phyloP scores from a whole-genome alignment of 1,140 invertebrate genomes.

The Zaprionus nigranus region DNA sequence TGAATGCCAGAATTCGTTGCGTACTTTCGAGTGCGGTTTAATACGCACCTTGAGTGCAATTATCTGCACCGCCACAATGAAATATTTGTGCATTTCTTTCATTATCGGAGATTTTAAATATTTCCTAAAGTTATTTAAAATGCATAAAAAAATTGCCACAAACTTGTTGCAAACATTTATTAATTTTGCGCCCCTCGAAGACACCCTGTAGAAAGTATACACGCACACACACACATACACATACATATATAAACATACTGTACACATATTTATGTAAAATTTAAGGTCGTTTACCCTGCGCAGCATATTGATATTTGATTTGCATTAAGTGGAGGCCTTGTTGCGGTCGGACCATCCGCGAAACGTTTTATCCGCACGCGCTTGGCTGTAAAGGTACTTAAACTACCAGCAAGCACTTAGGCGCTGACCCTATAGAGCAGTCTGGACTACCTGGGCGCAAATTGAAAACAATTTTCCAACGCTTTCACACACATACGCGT shows the following conservation, averaged over 20 bases:
- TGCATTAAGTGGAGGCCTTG: conserved; percentile 12
- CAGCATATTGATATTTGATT: conserved; percentile 27
- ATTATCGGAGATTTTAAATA: too few species aligned
- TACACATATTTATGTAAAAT: neutral
- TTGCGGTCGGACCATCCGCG: neutral
- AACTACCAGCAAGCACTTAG: conserved; percentile 12
- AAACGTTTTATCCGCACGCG: neutral
- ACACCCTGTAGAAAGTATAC: conserved; percentile 12
- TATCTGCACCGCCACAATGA: neutral
- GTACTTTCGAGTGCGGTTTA: neutral
- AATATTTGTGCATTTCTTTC: neutral
- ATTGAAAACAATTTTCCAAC: conserved; percentile 63
- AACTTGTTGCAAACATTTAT: neutral
- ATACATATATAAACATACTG: too few species aligned
- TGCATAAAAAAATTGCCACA: neutral
- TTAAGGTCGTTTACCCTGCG: conserved; percentile 6
- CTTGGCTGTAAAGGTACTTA: conserved; percentile 5
- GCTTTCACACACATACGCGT: conserved; percentile 48
- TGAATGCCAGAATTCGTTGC: neutral
- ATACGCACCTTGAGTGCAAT: neutral
- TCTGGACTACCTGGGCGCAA: conserved; percentile 43
- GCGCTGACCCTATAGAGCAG: neutral
- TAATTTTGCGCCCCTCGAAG: too few species aligned
- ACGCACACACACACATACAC: neutral
- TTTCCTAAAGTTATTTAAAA: neutral